Base-by-base conservation (phyloP, 2,113 vertebrate species). In the Pangasianodon gigas region DNA sequence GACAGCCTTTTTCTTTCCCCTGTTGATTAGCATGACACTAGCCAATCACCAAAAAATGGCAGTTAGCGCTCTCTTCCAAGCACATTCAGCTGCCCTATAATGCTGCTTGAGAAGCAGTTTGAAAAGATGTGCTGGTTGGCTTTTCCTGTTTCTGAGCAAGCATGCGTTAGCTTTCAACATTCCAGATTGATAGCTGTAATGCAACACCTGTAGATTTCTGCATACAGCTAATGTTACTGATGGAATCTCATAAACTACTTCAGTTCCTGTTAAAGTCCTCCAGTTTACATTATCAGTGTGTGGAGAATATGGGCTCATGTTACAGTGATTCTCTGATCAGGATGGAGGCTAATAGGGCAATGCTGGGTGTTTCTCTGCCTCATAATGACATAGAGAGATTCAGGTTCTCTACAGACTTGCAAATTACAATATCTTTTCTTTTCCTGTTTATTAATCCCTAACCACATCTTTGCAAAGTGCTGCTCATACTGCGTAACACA, bases 91-190 rank as follows among this genome's bases (percentile, higher is more conserved):
- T 41, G 21, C 46, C 46, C 26, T 51, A 51, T 79, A 79, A 51
- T 29, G 26, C 75, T 79, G 19, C 9, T 46, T 24, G 1, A 46
- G 74, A 44, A 24, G 21, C 21, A 44, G 32, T 21, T 41, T 41
- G 0, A 7, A 41, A 74, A 9, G 8, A 44, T 9, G 2, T 21
- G 10, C 8, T 13, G 9, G 29, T 37, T 16, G 16, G 32, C 13
- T 74, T 71, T 41, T 71, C 4, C 14, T 48, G 24, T 51, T 54
- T 95, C 89, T 97, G 95, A 94, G 95, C 96, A 86, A 97, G 96
- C 96, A 97, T 96, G 91, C 88, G 94, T 81, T 96, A 96, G 90
- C 87, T 96, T 86, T 67, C 91, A 95, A 4, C 95, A 96, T 80
- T 96, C 96, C 83, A 87, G 94, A 85, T 89, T 67, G 69, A 87